phyloP scores from a whole-genome alignment of 2,888 invertebrate genomes.

The Ditula angustiorana region DNA sequence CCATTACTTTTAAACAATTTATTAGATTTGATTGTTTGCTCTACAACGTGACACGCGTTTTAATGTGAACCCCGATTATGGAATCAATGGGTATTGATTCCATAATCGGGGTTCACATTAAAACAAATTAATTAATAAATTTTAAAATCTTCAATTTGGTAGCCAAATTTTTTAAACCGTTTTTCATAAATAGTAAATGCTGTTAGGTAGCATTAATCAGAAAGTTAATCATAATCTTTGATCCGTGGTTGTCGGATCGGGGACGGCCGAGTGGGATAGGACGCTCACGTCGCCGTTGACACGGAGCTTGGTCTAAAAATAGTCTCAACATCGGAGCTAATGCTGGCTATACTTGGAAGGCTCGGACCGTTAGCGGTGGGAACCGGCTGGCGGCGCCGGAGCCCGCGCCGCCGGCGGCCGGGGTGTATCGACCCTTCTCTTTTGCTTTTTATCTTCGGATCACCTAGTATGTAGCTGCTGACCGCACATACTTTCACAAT shows the following conservation, averaged over 20 bases:
- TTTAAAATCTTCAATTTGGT: too few species aligned
- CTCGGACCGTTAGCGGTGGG: slow-evolving; percentile 67
- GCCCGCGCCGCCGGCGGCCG: slow-evolving; percentile 48
- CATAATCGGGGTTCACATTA: too few species aligned
- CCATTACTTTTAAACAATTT: too few species aligned
- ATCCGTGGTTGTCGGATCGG: not conserved
- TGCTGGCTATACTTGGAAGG: slow-evolving; percentile 71
- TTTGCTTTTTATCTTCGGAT: slow-evolving; percentile 49
- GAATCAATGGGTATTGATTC: too few species aligned
- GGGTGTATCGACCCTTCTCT: slow-evolving; percentile 65
- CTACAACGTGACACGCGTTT: too few species aligned
- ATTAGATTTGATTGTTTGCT: too few species aligned
- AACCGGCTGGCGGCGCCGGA: slow-evolving; percentile 65
- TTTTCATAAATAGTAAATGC: not conserved
- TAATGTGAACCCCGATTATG: too few species aligned
- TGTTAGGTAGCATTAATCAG: not conserved
- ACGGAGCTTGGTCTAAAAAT: slow-evolving; percentile 65
- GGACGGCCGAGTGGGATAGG: slow-evolving; percentile 4
- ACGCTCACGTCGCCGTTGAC: slow-evolving; percentile 39
- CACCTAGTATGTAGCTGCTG: slow-evolving; percentile 34
- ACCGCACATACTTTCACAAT: slow-evolving; percentile 31
- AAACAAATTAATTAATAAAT: too few species aligned
- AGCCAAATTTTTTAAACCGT: too few species aligned
- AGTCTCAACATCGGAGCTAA: slow-evolving; percentile 59
- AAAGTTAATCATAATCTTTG: not conserved